A percentile compares a stretch with the other conserved stretches of the same genome.
Conservation (phyloP, 2,888 invertebrate species). For the Rhogogaster chlorosoma region DNA sequence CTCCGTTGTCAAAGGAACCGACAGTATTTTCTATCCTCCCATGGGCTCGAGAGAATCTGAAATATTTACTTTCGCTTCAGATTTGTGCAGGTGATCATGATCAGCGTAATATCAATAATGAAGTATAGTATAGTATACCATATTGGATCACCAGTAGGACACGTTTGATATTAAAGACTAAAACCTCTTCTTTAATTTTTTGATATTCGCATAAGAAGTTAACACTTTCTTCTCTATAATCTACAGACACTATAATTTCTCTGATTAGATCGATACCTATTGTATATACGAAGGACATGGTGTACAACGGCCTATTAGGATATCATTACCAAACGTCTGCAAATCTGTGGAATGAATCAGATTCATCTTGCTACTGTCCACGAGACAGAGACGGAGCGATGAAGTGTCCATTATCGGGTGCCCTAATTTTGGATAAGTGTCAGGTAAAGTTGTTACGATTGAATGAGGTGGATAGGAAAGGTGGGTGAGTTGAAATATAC, state of each 20-base stretch:
- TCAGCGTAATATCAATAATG: background rate
- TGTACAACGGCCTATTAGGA: constrained; percentile 78
- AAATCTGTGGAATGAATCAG: constrained; percentile 77
- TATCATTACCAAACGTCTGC: constrained; percentile 79
- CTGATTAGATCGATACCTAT: background rate
- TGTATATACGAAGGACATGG: constrained; percentile 74
- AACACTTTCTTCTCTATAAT: no score
- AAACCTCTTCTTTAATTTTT: no score
- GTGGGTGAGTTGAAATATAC: background rate
- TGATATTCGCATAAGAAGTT: no score
- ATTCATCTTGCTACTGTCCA: constrained; percentile 80
- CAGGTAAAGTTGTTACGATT: constrained; percentile 58
- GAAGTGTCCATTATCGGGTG: constrained; percentile 80
- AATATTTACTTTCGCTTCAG: constrained; percentile 80
- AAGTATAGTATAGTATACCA: no score
- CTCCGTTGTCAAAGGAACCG: constrained; percentile 80
- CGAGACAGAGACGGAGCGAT: constrained; percentile 77
- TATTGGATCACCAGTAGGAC: no score
- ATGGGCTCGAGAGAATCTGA: constrained; percentile 75
- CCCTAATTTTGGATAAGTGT: constrained; percentile 78
- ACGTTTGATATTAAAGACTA: no score
- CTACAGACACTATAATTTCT: background rate
- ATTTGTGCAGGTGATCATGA: constrained; percentile 80
- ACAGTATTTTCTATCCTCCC: constrained; percentile 80
- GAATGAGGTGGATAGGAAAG: background rate